phyloP scores from a whole-genome alignment of 2,113 vertebrate species.

The Microtus richardsoni region DNA sequence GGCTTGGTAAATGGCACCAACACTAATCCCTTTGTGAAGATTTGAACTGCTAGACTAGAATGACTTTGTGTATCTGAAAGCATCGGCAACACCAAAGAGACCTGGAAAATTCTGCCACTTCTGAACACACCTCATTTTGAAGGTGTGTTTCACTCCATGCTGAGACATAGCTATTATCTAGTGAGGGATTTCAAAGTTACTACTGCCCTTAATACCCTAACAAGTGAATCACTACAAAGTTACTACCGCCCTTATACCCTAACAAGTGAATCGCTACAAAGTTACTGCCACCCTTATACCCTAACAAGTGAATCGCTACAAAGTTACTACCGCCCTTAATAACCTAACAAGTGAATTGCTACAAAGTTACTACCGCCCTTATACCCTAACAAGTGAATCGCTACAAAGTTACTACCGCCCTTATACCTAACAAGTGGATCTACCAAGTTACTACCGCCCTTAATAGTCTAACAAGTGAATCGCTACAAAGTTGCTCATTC shows the following conservation, averaged over 20 bases:
- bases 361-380: too few species aligned
- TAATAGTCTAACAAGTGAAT: neutral
- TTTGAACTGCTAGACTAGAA: slow-evolving; percentile 24
- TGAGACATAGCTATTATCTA: neutral
- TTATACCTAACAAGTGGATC: too few species aligned
- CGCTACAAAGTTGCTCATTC: neutral
- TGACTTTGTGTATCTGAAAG: neutral
- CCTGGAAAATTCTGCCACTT: slow-evolving; percentile 5
- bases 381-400: neutral
- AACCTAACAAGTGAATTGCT: too few species aligned
- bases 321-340: neutral
- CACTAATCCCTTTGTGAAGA: slow-evolving; percentile 39
- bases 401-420: neutral
- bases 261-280: neutral
- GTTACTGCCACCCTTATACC: too few species aligned
- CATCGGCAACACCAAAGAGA: neutral
- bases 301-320: neutral
- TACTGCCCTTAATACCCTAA: neutral
- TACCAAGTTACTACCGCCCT: too few species aligned
- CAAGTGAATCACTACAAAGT: too few species aligned
- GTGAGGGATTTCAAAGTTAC: neutral
- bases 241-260: too few species aligned
- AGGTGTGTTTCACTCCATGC: neutral
- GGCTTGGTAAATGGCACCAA: neutral
- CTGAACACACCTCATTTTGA: neutral